A percentile compares a stretch with the other conserved stretches of the same genome.
These are phyloP conservation scores for Melanotaenia parkinsoni DNA, from an alignment of 2,797 vertebrate genomes.

Conservation along the genomic window DNA sequence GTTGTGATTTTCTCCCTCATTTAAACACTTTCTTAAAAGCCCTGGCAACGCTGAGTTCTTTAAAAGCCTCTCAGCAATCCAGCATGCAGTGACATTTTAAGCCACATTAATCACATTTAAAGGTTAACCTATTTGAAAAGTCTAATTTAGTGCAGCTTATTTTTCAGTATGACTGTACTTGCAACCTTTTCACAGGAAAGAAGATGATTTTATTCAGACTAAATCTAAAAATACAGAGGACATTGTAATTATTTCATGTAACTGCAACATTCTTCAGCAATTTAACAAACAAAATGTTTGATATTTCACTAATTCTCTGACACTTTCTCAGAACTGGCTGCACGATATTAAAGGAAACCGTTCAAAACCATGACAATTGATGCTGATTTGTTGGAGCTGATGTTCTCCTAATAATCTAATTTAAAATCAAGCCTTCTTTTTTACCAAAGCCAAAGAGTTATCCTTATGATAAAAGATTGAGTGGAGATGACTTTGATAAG, in stretches of 20 bases:
- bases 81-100: slow-evolving; percentile 61
- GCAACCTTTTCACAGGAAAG: slow-evolving; percentile 14
- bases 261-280: not conserved
- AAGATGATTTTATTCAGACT: slow-evolving; percentile 2
- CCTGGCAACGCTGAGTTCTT: slow-evolving; percentile 40
- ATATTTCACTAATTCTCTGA: not conserved
- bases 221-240: slow-evolving; percentile 2
- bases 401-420: not conserved
- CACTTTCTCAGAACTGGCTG: not conserved
- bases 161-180: slow-evolving; percentile 23
- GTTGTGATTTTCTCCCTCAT: slow-evolving; percentile 10
- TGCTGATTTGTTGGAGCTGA: not conserved
- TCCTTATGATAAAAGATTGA: not conserved
- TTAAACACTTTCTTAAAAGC: slow-evolving; percentile 45
- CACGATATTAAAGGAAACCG: not conserved
- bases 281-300: not conserved
- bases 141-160: slow-evolving; percentile 36
- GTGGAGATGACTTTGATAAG: not conserved
- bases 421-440: not conserved
- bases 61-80: slow-evolving; percentile 49
- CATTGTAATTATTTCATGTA: not conserved
- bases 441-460: not conserved
- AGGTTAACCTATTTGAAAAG: slow-evolving; percentile 54
- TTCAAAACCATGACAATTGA: slow-evolving; percentile 2
- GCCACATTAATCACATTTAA: slow-evolving; percentile 67